phyloP scores from a whole-genome alignment of 2,113 vertebrate genomes.

The Pterophyllum scalare region DNA sequence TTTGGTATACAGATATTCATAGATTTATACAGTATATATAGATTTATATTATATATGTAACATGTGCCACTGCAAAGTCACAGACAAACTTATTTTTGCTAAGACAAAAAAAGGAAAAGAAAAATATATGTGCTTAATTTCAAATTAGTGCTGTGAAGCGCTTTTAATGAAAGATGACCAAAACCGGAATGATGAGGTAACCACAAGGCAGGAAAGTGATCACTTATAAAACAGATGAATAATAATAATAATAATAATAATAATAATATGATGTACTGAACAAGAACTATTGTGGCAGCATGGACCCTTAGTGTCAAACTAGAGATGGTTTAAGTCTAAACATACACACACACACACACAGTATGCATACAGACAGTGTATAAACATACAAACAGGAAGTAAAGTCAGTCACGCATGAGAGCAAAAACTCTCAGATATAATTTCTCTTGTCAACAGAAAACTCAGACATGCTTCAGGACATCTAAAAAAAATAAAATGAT shows the following conservation, averaged over 20 bases:
- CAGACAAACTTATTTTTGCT: conserved; percentile 81
- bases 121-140: conserved; percentile 67
- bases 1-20: conserved; percentile 98
- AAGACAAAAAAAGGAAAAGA: conserved; percentile 65
- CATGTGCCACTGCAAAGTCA: conserved; percentile 83
- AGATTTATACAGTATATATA: conserved; percentile 87
- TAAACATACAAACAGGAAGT: conserved; percentile 79
- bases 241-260: conserved; percentile 47
- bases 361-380: conserved; percentile 74
- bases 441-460: conserved; percentile 65
- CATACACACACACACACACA: conserved; percentile 60
- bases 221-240: conserved; percentile 47
- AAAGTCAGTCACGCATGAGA: conserved; percentile 83
- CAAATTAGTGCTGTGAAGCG: conserved; percentile 57
- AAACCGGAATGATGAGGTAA: conserved; percentile 88
- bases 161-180: conserved; percentile 56
- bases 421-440: conserved; percentile 45
- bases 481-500: neutral
- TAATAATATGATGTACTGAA: conserved; percentile 26
- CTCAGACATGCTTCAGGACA: conserved; percentile 65
- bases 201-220: conserved; percentile 79
- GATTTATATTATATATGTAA: conserved; percentile 82
- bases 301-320: conserved; percentile 76
- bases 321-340: conserved; percentile 61
- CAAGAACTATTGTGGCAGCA: conserved; percentile 65